These are phyloP conservation scores for Nasalis larvatus DNA, from an alignment of 2,113 vertebrate species.

Conservation along the genomic window DNA sequence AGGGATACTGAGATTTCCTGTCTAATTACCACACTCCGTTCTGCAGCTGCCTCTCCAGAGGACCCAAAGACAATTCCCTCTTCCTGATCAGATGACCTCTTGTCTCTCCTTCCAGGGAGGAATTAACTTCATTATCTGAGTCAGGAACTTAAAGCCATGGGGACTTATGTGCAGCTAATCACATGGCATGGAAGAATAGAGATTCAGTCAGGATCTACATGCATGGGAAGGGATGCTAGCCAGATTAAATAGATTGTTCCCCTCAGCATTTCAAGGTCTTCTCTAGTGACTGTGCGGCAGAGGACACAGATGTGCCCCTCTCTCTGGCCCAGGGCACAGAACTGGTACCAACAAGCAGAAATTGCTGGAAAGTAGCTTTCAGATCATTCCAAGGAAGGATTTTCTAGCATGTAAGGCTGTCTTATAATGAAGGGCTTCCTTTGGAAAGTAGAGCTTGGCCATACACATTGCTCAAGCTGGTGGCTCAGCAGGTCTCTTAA, in stretches of 20 bases:
- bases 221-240: neutral
- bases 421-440: neutral
- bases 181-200: neutral
- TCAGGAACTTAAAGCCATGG: neutral
- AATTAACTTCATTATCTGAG: neutral
- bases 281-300: neutral
- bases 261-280: neutral
- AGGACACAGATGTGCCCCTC: neutral
- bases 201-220: neutral
- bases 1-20: neutral
- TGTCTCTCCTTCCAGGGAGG: neutral
- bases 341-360: neutral
- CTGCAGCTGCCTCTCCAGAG: neutral
- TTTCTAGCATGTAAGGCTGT: neutral
- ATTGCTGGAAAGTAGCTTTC: neutral
- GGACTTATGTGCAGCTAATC: neutral
- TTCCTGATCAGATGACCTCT: neutral
- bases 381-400: neutral
- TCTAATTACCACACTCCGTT: neutral
- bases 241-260: neutral
- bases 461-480: neutral
- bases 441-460: neutral
- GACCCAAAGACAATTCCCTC: neutral
- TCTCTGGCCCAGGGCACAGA: neutral
- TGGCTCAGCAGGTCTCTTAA: neutral